Conservation (phyloP, 2,113 vertebrate species). For the Leucopsar rothschildi region DNA sequence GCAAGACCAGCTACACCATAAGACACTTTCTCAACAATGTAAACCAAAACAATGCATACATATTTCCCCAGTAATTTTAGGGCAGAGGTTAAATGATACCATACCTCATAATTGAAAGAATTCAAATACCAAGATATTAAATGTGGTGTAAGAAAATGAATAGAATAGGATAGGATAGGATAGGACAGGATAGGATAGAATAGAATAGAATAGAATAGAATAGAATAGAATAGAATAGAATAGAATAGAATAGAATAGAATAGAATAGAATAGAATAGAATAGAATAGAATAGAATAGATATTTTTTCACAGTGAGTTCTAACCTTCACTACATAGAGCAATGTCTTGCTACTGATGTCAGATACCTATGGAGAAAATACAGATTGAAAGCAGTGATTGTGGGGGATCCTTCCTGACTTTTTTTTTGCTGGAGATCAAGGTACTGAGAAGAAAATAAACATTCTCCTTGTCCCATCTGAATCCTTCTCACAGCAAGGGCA, state of each 20-base stretch:
- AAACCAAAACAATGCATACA: neutral
- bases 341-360: neutral
- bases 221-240: neutral
- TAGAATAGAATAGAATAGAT: neutral
- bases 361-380: neutral
- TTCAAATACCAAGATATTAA: neutral
- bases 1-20: neutral
- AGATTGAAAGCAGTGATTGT: neutral
- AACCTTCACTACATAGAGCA: neutral
- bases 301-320: neutral
- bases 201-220: neutral
- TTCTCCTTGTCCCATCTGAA: neutral
- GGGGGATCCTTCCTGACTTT: neutral
- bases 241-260: neutral
- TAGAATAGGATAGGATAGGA: neutral
- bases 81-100: neutral
- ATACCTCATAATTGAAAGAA: neutral
- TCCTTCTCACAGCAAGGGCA: neutral
- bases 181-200: neutral
- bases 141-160: neutral
- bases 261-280: neutral
- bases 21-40: neutral
- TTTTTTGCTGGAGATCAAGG: neutral
- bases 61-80: neutral
- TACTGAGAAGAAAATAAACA: neutral